These are phyloP conservation scores for Tautogolabrus adspersus DNA, from an alignment of 2,113 vertebrate genomes.

Conservation along the genomic window DNA sequence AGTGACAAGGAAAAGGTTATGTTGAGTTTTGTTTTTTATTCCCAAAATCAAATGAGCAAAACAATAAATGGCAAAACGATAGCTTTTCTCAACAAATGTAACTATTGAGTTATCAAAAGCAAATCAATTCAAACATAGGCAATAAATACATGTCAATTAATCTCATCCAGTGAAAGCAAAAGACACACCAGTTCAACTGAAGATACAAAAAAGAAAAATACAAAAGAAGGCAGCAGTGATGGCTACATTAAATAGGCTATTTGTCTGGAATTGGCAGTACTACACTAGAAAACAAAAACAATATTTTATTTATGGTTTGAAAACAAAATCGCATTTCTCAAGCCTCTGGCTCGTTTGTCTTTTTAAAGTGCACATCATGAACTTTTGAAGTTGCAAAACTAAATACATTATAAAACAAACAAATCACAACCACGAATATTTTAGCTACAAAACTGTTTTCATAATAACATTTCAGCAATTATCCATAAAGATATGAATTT, in stretches of 20 bases:
- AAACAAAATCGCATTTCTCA: slow-evolving; percentile 72
- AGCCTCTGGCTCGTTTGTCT: slow-evolving; percentile 81
- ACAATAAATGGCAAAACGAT: slow-evolving; percentile 88
- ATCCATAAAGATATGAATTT: slow-evolving; percentile 55
- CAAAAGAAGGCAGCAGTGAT: slow-evolving; percentile 82
- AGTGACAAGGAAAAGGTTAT: slow-evolving; percentile 6
- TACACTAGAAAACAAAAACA: slow-evolving; percentile 78
- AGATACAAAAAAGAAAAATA: slow-evolving; percentile 69
- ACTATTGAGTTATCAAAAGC: slow-evolving; percentile 85
- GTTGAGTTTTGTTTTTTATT: slow-evolving; percentile 78
- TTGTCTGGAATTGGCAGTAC: slow-evolving; percentile 88
- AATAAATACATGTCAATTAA: slow-evolving; percentile 93
- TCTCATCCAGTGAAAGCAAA: slow-evolving; percentile 81
- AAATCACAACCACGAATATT: slow-evolving; percentile 44
- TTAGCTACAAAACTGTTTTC: slow-evolving; percentile 53
- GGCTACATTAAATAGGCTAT: slow-evolving; percentile 87
- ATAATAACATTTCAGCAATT: slow-evolving; percentile 67
- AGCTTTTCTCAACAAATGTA: slow-evolving; percentile 84
- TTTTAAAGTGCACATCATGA: slow-evolving; percentile 93
- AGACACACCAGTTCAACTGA: slow-evolving; percentile 76
- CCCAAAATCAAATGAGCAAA: slow-evolving; percentile 84
- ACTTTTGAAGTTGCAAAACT: slow-evolving; percentile 83
- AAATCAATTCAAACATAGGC: slow-evolving; percentile 84
- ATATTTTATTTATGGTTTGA: slow-evolving; percentile 56
- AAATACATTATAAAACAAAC: slow-evolving; percentile 64